These are phyloP conservation scores for Drosophila ogumai DNA, from an alignment of 1,140 invertebrate genomes.

Conservation along the genomic window DNA sequence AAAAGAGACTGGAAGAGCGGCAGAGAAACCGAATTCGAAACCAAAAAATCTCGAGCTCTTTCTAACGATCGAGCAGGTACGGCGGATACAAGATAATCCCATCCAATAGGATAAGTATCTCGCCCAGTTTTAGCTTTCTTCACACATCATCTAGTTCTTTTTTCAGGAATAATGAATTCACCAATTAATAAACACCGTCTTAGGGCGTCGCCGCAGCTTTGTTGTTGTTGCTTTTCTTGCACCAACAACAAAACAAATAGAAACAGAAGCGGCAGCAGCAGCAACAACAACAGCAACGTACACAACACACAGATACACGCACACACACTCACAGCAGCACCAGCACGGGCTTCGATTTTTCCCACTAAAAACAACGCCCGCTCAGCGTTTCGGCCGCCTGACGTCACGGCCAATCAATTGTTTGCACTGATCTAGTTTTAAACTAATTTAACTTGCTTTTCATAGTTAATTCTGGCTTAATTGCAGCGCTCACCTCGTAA, in stretches of 20 bases:
- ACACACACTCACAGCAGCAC: conserved; percentile 32
- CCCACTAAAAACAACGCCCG: conserved; percentile 71
- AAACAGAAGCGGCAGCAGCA: conserved; percentile 17
- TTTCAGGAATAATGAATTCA: conserved; percentile 12
- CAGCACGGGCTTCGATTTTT: conserved; percentile 68
- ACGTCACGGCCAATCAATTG: conserved; percentile 42
- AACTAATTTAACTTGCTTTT: conserved; percentile 73
- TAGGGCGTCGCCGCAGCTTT: conserved; percentile 71
- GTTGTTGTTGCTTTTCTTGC: conserved; percentile 35
- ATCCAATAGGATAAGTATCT: conserved; percentile 59
- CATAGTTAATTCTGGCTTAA: conserved; percentile 48
- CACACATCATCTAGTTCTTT: conserved; percentile 10
- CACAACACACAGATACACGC: conserved; percentile 43
- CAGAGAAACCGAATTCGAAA: conserved; percentile 11
- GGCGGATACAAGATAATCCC: conserved; percentile 2
- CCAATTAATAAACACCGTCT: conserved; percentile 71
- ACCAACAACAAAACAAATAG: conserved; percentile 75
- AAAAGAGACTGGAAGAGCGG: conserved; percentile 15
- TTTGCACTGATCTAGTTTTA: conserved; percentile 54
- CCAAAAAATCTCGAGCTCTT: conserved; percentile 15
- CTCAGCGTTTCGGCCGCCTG: conserved; percentile 50
- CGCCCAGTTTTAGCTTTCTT: conserved; percentile 13
- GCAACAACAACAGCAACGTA: conserved; percentile 27
- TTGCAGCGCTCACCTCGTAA: conserved; percentile 80
- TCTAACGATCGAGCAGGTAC: conserved; percentile 39